phyloP scores from a whole-genome alignment of 2,797 vertebrate genomes.

The Mormyrus hasselquistii region DNA sequence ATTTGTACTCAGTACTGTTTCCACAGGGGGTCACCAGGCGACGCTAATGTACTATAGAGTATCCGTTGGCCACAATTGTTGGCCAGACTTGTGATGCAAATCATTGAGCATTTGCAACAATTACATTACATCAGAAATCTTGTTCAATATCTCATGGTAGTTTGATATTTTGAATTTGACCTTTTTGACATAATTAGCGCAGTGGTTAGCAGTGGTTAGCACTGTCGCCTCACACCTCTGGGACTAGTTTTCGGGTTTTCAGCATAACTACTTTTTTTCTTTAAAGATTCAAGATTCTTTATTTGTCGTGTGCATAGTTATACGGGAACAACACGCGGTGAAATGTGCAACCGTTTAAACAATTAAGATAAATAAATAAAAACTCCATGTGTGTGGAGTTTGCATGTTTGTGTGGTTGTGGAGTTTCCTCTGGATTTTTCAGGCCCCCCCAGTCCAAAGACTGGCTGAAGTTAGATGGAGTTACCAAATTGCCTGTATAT shows the following conservation, averaged over 20 bases:
- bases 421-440: not conserved
- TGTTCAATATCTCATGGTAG: not conserved
- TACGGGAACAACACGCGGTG: not conserved
- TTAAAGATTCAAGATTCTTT: no score
- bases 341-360: not conserved
- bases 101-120: not conserved
- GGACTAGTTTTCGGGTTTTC: not conserved
- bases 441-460: not conserved
- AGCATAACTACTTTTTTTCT: no score
- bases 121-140: not conserved
- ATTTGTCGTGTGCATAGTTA: no score
- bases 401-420: not conserved
- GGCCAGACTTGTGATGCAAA: not conserved
- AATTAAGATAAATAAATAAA: no score
- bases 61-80: not conserved
- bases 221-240: no score
- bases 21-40: conserved; percentile 45
- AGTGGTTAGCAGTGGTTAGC: not conserved
- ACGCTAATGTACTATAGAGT: conserved; percentile 47
- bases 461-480: not conserved
- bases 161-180: not conserved
- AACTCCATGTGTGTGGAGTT: no score
- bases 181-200: not conserved
- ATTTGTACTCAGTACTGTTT: not conserved
- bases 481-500: not conserved